Conservation (phyloP, 2,888 invertebrate genomes). For the Trachelus stipa region DNA sequence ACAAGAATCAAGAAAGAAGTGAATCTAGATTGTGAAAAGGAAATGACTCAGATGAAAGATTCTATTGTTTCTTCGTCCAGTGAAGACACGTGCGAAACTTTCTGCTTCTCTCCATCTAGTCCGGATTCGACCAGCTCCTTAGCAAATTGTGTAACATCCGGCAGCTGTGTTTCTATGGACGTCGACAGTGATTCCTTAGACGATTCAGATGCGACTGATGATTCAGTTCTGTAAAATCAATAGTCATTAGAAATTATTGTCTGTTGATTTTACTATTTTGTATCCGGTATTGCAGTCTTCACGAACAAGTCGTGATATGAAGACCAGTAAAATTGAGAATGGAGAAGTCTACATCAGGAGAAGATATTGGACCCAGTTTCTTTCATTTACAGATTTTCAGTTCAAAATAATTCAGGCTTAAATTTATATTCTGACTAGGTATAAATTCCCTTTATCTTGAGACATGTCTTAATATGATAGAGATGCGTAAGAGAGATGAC, state of each 20-base stretch:
- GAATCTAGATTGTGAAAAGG: neutral
- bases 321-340: neutral
- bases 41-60: neutral
- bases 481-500: too few relatives aligned
- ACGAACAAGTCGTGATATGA: neutral
- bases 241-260: neutral
- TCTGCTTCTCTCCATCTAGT: neutral
- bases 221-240: neutral
- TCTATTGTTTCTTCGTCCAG: conserved; percentile 24
- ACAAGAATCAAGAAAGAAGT: neutral
- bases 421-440: too few relatives aligned
- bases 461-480: too few relatives aligned
- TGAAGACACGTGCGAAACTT: conserved; percentile 11
- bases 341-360: neutral
- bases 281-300: neutral
- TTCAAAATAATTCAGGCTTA: too few relatives aligned
- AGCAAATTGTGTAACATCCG: conserved; percentile 20
- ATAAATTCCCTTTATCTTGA: too few relatives aligned
- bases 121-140: conserved; percentile 20
- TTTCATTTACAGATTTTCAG: neutral
- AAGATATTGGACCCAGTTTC: neutral
- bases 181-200: conserved; percentile 10
- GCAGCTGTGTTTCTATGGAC: conserved; percentile 13
- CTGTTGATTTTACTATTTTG: neutral
- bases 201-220: neutral